These are phyloP conservation scores for Etheostoma cragini DNA, from an alignment of 2,113 vertebrate genomes.

Conservation along the genomic window DNA sequence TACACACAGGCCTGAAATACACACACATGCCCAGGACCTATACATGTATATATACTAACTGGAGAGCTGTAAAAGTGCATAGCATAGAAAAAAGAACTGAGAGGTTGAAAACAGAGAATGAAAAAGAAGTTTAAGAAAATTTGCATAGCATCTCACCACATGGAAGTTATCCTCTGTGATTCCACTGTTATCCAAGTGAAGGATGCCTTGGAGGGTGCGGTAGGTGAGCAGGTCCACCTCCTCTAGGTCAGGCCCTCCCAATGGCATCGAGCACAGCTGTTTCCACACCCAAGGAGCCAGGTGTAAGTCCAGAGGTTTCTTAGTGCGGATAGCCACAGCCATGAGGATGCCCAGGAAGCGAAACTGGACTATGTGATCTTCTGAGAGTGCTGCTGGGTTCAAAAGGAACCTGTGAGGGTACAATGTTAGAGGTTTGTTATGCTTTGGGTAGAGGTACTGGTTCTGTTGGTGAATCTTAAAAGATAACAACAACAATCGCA, in stretches of 20 bases:
- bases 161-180: slow-evolving; percentile 88
- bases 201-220: slow-evolving; percentile 84
- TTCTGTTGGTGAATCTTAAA: neutral
- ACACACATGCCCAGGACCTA: too few relatives aligned
- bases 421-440: neutral
- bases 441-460: neutral
- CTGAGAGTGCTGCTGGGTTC: slow-evolving; percentile 80
- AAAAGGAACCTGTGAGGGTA: slow-evolving; percentile 80
- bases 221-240: slow-evolving; percentile 88
- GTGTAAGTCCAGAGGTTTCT: slow-evolving; percentile 87
- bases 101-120: neutral
- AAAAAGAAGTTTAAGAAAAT: neutral
- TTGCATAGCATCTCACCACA: slow-evolving; percentile 78
- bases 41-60: too few relatives aligned
- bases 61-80: too few relatives aligned
- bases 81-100: neutral
- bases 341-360: slow-evolving; percentile 87
- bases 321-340: slow-evolving; percentile 87
- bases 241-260: slow-evolving; percentile 82
- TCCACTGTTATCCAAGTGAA: slow-evolving; percentile 85
- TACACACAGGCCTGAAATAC: too few relatives aligned
- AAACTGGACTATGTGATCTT: slow-evolving; percentile 86
- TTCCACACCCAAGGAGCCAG: slow-evolving; percentile 88
- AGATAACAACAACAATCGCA: slow-evolving; percentile 45
- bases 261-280: slow-evolving; percentile 86